Percentiles rank a stretch among this genome's conserved stretches.
Evolutionary conservation across 2,888 invertebrate genomes (phyloP).

Genomic region (Harpalus rubripes): DNA sequence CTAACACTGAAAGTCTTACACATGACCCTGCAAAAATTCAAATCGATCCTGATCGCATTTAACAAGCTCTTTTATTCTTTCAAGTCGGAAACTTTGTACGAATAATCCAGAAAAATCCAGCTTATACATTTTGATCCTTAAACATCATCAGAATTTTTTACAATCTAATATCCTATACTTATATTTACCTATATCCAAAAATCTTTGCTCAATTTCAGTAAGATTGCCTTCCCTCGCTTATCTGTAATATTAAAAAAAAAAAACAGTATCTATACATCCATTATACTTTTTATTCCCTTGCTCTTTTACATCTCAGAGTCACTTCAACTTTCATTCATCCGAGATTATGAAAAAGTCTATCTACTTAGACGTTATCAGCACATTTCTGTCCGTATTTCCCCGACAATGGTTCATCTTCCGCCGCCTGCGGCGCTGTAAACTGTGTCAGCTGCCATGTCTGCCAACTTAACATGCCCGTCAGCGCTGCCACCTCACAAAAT

Average conservation of each 20-base stretch:
- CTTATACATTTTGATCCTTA: too few relatives aligned
- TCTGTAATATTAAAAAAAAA: background rate
- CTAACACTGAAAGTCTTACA: too few relatives aligned
- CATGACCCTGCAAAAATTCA: too few relatives aligned
- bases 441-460: conserved; percentile 38
- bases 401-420: conserved; percentile 7
- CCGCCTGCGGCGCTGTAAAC: conserved; percentile 11
- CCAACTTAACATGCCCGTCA: conserved; percentile 22
- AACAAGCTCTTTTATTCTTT: too few relatives aligned
- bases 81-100: too few relatives aligned
- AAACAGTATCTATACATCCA: background rate
- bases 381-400: conserved; percentile 43
- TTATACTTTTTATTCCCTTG: background rate
- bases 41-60: too few relatives aligned
- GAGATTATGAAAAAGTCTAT: conserved; percentile 46
- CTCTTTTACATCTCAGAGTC: background rate
- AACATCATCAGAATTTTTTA: too few relatives aligned
- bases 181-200: too few relatives aligned
- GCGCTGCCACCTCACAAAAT: conserved; percentile 15
- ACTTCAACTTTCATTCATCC: conserved; percentile 24
- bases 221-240: too few relatives aligned
- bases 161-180: too few relatives aligned
- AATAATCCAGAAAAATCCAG: too few relatives aligned
- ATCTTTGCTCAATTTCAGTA: too few relatives aligned
- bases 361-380: conserved; percentile 41